These are phyloP conservation scores for Zhengitettix transpicula DNA, from an alignment of 2,888 invertebrate genomes.

Conservation along the genomic window DNA sequence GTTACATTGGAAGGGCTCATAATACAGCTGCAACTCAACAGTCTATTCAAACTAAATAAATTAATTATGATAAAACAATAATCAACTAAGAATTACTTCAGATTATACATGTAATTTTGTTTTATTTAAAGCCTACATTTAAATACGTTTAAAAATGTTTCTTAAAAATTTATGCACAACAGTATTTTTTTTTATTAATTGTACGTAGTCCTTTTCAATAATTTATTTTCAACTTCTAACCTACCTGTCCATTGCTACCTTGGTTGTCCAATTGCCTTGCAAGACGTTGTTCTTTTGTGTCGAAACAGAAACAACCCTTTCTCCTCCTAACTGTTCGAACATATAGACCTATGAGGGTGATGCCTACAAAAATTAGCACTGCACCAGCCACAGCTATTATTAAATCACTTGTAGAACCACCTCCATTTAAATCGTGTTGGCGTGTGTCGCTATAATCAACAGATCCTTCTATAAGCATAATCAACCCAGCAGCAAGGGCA, in stretches of 20 bases:
- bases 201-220: too few relatives aligned
- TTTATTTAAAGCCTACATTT: too few relatives aligned
- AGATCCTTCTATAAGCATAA: slow-evolving; percentile 44
- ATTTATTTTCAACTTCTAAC: neutral
- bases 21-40: too few relatives aligned
- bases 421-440: slow-evolving; percentile 20
- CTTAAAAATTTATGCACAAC: too few relatives aligned
- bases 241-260: slow-evolving; percentile 21
- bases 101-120: too few relatives aligned
- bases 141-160: too few relatives aligned
- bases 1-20: too few relatives aligned
- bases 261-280: slow-evolving; percentile 20
- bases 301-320: slow-evolving; percentile 19
- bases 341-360: slow-evolving; percentile 35
- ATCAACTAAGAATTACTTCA: too few relatives aligned
- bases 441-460: slow-evolving; percentile 36
- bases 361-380: slow-evolving; percentile 40
- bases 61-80: too few relatives aligned
- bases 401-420: slow-evolving; percentile 18
- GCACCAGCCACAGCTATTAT: slow-evolving; percentile 44
- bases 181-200: too few relatives aligned
- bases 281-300: slow-evolving; percentile 19
- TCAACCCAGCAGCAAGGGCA: slow-evolving; percentile 30
- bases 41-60: too few relatives aligned
- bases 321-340: slow-evolving; percentile 13